Conservation (phyloP, 2,888 invertebrate species). For the Plebejus melissa region DNA sequence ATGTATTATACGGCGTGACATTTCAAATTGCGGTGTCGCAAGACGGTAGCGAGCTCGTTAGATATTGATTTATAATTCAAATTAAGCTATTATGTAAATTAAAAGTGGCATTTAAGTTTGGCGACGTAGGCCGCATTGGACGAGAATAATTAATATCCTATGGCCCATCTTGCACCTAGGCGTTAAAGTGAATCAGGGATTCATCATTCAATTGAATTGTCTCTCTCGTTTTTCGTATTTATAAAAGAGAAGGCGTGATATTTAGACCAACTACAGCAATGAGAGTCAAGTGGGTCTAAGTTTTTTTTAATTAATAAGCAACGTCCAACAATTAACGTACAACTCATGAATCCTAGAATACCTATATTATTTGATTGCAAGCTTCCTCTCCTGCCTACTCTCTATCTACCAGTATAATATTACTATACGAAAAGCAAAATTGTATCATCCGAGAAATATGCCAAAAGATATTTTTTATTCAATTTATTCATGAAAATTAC, state of each 20-base stretch:
- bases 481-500: too few relatives aligned
- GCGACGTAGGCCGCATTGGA: neutral
- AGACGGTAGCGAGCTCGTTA: conserved; percentile 8
- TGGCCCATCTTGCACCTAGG: neutral
- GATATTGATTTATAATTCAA: conserved; percentile 27
- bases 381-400: neutral
- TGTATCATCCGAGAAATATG: neutral
- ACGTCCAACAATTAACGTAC: neutral
- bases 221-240: neutral
- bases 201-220: neutral
- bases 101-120: neutral
- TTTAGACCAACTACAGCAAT: too few relatives aligned
- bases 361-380: neutral
- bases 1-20: conserved; percentile 16
- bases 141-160: neutral
- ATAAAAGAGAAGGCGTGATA: neutral
- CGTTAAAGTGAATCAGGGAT: neutral
- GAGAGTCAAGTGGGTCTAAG: too few relatives aligned
- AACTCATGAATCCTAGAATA: neutral
- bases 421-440: neutral
- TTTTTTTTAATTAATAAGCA: too few relatives aligned
- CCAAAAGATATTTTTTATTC: too few relatives aligned
- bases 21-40: conserved; percentile 23
- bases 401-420: neutral
- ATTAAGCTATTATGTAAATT: conserved; percentile 24